Base-by-base conservation (phyloP, 2,113 vertebrate species). In the Daphoenositta chrysoptera region DNA sequence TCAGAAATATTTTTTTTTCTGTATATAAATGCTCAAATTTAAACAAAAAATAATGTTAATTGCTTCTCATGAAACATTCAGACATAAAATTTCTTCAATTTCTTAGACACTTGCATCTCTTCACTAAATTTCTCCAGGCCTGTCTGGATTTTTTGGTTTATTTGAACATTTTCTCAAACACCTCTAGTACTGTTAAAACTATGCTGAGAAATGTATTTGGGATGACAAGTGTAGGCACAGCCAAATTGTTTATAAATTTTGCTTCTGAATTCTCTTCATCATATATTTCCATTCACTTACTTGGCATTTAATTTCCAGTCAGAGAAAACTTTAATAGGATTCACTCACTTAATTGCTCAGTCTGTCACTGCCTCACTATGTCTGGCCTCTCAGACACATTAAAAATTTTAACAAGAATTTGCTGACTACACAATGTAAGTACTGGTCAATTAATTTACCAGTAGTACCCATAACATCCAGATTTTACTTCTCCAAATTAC, bases 301-400 rank as follows among this genome's bases (percentile, higher is more conserved):
- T 87, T 93, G 42, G n/a, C 45, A 66, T 90, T 84, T 84, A 81
- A 82, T 87, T 90, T 82, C n/a, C 45, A 95, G 60, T 61, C 65
- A 88, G 80, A 95, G 69, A 53, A 75, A 75, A 79, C 9, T 70
- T 81, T 70, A 77, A 42, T 51, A 92, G 71, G 47, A 87, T 83
- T 94, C 39, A 54, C 45, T 78, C 31, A 69, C 47, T 81, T 58
- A 91, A 81, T 93, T 94, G 54, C 30, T 71, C 39, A 47, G 19
- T 48, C 69, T 84, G 7, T 47, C 9, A 1, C 45, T 81, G 14
- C 21, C 33, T 87, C 21, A 22, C 35, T 61, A 73, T 53, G 58
- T 80, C 64, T 77, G 60, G 12, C 23, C 60, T 83, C 33, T 81
- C 60, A 81, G 56, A 48, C 28, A 71, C 27, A 61, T 56, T 65